Evolutionary conservation across 2,797 vertebrate genomes (phyloP), one percentile per base, ranked within the genome.

Genomic region (Mallotus villosus): DNA sequence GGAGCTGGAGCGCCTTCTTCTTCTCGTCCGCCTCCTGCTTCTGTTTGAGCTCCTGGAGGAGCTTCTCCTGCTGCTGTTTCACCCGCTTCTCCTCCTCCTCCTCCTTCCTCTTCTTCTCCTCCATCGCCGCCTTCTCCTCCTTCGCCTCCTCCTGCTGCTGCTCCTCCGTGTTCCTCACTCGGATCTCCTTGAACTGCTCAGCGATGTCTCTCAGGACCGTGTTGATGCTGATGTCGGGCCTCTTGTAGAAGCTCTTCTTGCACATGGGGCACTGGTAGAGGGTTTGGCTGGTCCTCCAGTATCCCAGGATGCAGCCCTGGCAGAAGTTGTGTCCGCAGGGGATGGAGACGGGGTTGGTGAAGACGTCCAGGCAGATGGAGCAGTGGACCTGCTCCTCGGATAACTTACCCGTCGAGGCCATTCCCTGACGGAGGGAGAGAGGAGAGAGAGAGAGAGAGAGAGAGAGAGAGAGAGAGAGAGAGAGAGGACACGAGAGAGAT

Each of bases 321-420:
- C 93, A 94, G 84, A 94, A 94, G 84, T 94, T 94, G 86, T 94
- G 93, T 64, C 93, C 93, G 1, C 93, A 94, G 60, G 93, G 91
- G 78, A 94, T 93, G 57, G 93, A 94, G 0, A 94, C 93, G 0
- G 93, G 93, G 75, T 93, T 92, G 78, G 91, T 94, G 86, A 93
- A 94, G 68, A 94, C 92, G 79, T 94, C 93, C 7, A 94, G 84
- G 59, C 93, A 94, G 86, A 94, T 94, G 85, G 93, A 94, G 86
- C 93, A 94, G 85, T 93, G 91, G 67, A 94, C 92, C 87, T 94
- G 93, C 88, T 94, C 93, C 81, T 94, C 93, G 0, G 91, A 88
- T 59, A 93, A 88, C 80, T 90, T 93, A 62, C 89, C 88, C 37
- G 87, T 77, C 17, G 89, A 64, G 61, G 93, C 92, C 93, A 94